A percentile compares a stretch with the other conserved stretches of the same genome.
Evolutionary conservation across 92 coral and sea anemone genomes (phyloP).

Genomic region (Metridium senile): DNA sequence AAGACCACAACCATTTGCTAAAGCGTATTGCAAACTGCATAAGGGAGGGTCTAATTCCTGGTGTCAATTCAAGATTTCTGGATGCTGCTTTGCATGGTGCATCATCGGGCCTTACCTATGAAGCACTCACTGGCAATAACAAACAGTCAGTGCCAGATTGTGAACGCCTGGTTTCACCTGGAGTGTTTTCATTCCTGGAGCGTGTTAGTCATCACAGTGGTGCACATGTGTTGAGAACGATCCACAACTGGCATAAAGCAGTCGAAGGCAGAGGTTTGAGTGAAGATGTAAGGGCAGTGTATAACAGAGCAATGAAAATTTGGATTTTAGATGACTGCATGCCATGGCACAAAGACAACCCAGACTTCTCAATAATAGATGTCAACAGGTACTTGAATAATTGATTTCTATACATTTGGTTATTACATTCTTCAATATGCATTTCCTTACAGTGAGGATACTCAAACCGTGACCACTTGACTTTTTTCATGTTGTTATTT

Average conservation of each 20-base stretch:
- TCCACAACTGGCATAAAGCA: slow-evolving; percentile 80
- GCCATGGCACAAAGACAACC: slow-evolving; percentile 47
- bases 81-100: slow-evolving; percentile 60
- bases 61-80: slow-evolving; percentile 23
- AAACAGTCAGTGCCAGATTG: too few relatives aligned
- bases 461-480: too few relatives aligned
- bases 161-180: slow-evolving; percentile 53
- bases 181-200: slow-evolving; percentile 63
- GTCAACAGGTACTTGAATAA: slow-evolving; percentile 58
- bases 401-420: slow-evolving; percentile 1
- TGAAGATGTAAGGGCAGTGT: slow-evolving; percentile 22
- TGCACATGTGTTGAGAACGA: slow-evolving; percentile 38
- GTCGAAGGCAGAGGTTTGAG: slow-evolving; percentile 80
- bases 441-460: too few relatives aligned
- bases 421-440: too few relatives aligned
- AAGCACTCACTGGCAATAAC: too few relatives aligned
- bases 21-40: slow-evolving; percentile 47
- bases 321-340: slow-evolving; percentile 76
- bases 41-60: slow-evolving; percentile 63
- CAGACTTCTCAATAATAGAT: slow-evolving; percentile 54
- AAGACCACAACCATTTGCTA: slow-evolving; percentile 73
- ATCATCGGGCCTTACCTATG: slow-evolving; percentile 66
- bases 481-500: too few relatives aligned
- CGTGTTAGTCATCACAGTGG: slow-evolving; percentile 29
- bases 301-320: slow-evolving; percentile 30